These are phyloP conservation scores for Podarcis muralis DNA, from an alignment of 2,113 vertebrate species.

Conservation along the genomic window DNA sequence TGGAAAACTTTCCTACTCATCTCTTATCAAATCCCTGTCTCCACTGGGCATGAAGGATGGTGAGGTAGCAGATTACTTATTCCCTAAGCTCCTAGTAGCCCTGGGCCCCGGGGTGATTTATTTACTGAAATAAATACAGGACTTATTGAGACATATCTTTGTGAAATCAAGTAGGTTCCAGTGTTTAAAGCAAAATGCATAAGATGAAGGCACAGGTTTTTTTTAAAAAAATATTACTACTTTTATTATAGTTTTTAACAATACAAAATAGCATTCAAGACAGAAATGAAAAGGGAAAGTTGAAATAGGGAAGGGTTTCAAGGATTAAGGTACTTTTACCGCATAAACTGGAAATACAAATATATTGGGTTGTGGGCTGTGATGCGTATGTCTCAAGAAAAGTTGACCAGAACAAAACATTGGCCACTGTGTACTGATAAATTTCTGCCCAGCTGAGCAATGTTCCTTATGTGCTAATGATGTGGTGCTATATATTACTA, in stretches of 20 bases:
- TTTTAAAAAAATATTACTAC: too few species aligned
- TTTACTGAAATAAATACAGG: not conserved
- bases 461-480: not conserved
- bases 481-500: not conserved
- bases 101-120: not conserved
- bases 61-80: not conserved
- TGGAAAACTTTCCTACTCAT: not conserved
- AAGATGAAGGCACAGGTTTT: too few species aligned
- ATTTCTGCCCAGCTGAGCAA: not conserved
- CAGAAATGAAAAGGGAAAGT: too few species aligned
- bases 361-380: not conserved
- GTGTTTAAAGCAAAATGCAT: too few species aligned
- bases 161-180: not conserved
- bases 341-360: not conserved
- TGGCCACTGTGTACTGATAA: not conserved
- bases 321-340: not conserved
- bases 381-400: not conserved
- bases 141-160: not conserved
- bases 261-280: too few species aligned
- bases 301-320: too few species aligned
- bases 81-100: not conserved
- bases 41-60: not conserved
- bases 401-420: not conserved
- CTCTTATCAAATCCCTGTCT: not conserved
- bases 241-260: too few species aligned